Evolutionary conservation across 30 jellyfish, hydroid and myxozoan species (phyloP).

Genomic region (Chironex yamaguchii): DNA sequence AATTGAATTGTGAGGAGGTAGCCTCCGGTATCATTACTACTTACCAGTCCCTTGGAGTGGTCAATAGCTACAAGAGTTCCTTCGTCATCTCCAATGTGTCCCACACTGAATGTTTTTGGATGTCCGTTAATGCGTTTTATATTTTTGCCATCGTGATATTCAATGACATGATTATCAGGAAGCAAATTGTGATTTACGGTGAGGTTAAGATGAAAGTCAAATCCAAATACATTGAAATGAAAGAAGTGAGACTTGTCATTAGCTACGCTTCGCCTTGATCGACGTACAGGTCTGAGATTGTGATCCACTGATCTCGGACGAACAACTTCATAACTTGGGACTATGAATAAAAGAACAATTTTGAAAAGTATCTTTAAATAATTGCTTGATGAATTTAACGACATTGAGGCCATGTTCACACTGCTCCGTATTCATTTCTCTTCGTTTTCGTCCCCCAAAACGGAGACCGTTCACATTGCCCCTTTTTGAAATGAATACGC

Average conservation of each 20-base stretch:
- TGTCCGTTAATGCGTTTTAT: constrained; percentile 66
- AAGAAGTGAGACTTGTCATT: constrained; percentile 41
- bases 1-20: background rate
- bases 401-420: too few species aligned
- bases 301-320: constrained; percentile 67
- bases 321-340: constrained; percentile 54
- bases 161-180: constrained; percentile 73
- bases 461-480: too few species aligned
- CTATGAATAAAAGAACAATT: constrained; percentile 5
- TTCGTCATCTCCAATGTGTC: constrained; percentile 71
- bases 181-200: constrained; percentile 70
- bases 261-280: constrained; percentile 25
- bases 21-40: constrained; percentile 1
- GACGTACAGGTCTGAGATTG: constrained; percentile 12
- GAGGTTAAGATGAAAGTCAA: constrained; percentile 63
- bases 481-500: too few species aligned
- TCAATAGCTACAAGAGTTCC: constrained; percentile 78
- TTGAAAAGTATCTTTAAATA: too few species aligned
- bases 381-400: too few species aligned
- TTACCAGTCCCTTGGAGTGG: constrained; percentile 83
- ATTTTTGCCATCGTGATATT: constrained; percentile 71
- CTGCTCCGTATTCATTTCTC: too few species aligned
- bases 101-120: constrained; percentile 61
- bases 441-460: too few species aligned
- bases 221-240: constrained; percentile 77